A percentile compares a stretch with the other conserved stretches of the same genome.
Conservation (phyloP, 2,888 invertebrate genomes). For the Ormyrus pomaceus region DNA sequence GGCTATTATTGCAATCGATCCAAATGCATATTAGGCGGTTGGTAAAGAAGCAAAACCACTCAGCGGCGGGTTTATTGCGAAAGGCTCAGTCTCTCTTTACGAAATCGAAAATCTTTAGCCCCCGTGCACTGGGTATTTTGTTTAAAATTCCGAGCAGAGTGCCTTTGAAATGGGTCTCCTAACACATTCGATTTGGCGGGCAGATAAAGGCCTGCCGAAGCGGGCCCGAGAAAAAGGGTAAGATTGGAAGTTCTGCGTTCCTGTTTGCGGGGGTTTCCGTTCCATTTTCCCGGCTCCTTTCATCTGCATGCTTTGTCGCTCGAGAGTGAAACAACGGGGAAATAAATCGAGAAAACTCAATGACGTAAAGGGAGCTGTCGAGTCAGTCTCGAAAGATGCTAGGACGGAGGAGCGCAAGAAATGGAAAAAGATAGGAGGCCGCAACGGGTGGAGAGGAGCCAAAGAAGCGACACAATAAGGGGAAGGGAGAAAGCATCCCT, state of each 20-base stretch:
- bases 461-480: constrained; percentile 61
- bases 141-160: constrained; percentile 28
- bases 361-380: constrained; percentile 9
- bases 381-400: constrained; percentile 11
- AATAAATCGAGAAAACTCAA: constrained; percentile 44
- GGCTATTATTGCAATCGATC: constrained; percentile 17
- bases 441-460: constrained; percentile 59
- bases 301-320: constrained; percentile 45
- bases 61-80: constrained; percentile 34
- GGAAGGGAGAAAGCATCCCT: constrained; percentile 63
- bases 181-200: constrained; percentile 32
- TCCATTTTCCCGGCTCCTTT: constrained; percentile 37
- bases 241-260: constrained; percentile 26
- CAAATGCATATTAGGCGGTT: constrained; percentile 12
- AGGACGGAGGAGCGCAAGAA: constrained; percentile 1
- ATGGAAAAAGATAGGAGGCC: constrained; percentile 49
- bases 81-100: constrained; percentile 15
- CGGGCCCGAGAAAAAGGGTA: not conserved
- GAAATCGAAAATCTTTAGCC: constrained; percentile 27
- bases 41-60: not conserved
- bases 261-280: constrained; percentile 39
- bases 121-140: constrained; percentile 16
- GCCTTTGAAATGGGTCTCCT: constrained; percentile 31
- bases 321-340: constrained; percentile 28
- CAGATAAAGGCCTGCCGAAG: not conserved